A percentile compares a stretch with the other conserved stretches of the same genome.
Conservation (phyloP, 2,888 invertebrate genomes). For the Chelonus formosanus region DNA sequence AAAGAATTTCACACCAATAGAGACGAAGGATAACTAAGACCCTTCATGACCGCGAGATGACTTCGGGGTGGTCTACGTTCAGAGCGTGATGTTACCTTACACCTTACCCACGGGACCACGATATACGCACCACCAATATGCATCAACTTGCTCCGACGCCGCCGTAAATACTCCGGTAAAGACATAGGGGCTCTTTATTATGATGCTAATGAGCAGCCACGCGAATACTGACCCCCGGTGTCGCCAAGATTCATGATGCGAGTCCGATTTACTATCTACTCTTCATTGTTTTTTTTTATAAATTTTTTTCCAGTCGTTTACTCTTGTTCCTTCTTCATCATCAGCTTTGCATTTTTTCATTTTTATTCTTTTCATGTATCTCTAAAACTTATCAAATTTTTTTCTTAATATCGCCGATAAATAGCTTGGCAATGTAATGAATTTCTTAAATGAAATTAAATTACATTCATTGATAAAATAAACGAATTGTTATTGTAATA, state of each 20-base stretch:
- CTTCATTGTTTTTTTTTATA: constrained; percentile 18
- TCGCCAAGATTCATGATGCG: constrained; percentile 45
- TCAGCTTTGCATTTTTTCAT: constrained; percentile 8
- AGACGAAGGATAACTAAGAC: too few relatives aligned
- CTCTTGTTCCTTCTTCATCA: constrained; percentile 19
- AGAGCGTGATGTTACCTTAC: constrained; percentile 58
- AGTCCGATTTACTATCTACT: constrained; percentile 25
- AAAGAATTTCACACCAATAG: too few relatives aligned
- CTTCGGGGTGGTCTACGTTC: constrained; percentile 56
- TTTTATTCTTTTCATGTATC: neutral
- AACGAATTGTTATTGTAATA: neutral
- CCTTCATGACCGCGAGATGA: constrained; percentile 28
- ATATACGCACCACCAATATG: constrained; percentile 58
- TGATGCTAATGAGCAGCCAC: constrained; percentile 58
- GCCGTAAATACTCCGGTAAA: constrained; percentile 55
- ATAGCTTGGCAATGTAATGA: too few relatives aligned
- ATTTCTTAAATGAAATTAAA: neutral
- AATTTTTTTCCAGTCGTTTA: neutral
- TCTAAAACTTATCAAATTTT: neutral
- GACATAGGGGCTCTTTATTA: constrained; percentile 59
- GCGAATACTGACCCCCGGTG: constrained; percentile 47
- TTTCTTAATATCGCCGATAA: too few relatives aligned
- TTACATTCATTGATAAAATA: neutral
- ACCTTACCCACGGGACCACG: constrained; percentile 47
- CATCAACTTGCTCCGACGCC: constrained; percentile 54